Conservation (phyloP, 2,113 vertebrate species). For the Calidris pugnax region DNA sequence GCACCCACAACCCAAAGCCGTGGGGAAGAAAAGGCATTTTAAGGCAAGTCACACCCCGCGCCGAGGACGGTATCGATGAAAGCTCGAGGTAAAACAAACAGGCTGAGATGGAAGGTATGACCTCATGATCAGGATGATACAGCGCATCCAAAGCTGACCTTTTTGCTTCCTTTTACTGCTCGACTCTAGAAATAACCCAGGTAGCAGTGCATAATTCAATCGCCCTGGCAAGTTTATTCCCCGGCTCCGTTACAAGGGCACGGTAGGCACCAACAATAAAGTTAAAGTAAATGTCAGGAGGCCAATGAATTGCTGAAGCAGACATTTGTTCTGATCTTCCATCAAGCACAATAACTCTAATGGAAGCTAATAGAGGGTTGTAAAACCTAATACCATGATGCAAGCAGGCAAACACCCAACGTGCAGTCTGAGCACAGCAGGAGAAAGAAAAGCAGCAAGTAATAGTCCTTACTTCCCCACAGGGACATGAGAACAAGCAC, state of each 20-base stretch:
- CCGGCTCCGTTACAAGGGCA: background rate
- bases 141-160: slow-evolving; percentile 39
- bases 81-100: slow-evolving; percentile 31
- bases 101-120: background rate
- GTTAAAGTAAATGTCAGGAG: slow-evolving; percentile 64
- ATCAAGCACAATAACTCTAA: slow-evolving; percentile 56
- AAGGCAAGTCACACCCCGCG: background rate
- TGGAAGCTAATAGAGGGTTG: slow-evolving; percentile 28
- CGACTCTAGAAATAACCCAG: slow-evolving; percentile 31
- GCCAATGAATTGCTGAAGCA: slow-evolving; percentile 49
- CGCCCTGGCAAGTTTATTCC: slow-evolving; percentile 16
- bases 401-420: slow-evolving; percentile 20
- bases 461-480: background rate
- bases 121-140: slow-evolving; percentile 18
- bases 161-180: slow-evolving; percentile 27
- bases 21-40: background rate
- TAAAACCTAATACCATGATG: slow-evolving; percentile 56
- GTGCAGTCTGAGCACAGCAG: background rate
- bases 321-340: slow-evolving; percentile 53
- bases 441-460: background rate
- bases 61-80: background rate
- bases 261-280: slow-evolving; percentile 56
- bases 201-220: slow-evolving; percentile 59
- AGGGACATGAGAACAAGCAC: background rate
- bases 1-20: background rate